These are phyloP conservation scores for Girardinus metallicus DNA, from an alignment of 2,797 vertebrate species.

Conservation along the genomic window DNA sequence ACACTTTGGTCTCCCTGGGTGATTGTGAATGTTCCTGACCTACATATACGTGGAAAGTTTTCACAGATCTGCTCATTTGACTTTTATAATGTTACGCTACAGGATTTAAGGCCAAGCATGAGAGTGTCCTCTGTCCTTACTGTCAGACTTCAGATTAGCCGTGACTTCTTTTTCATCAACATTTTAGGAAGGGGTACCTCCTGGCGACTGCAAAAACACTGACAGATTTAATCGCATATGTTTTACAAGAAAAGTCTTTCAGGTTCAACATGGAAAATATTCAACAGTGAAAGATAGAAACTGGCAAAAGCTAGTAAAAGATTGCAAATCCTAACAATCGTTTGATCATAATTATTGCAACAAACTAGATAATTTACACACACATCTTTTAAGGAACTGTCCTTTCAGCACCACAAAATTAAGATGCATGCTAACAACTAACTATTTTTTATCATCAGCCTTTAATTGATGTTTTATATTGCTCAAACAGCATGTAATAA, in stretches of 20 bases:
- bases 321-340: background rate
- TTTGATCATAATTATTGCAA: background rate
- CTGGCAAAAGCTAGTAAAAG: background rate
- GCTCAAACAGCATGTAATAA: background rate
- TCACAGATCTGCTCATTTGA: conserved; percentile 31
- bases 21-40: conserved; percentile 16
- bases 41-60: conserved; percentile 26
- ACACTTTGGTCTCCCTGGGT: conserved; percentile 27
- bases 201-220: conserved; percentile 9
- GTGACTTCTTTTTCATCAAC: conserved; percentile 9
- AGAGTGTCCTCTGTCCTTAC: conserved; percentile 13
- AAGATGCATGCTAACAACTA: conserved; percentile 4
- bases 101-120: conserved; percentile 12
- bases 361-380: conserved; percentile 12
- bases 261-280: background rate
- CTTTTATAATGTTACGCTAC: conserved; percentile 28
- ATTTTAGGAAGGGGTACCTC: background rate
- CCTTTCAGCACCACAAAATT: conserved; percentile 60
- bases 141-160: conserved; percentile 21
- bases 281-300: background rate
- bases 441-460: background rate
- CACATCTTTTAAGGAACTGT: conserved; percentile 48
- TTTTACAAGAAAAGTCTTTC: background rate
- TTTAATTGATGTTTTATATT: background rate
- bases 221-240: conserved; percentile 4